Evolutionary conservation across 2,888 invertebrate genomes (phyloP).

Genomic region (Tromatobia lineatoria): DNA sequence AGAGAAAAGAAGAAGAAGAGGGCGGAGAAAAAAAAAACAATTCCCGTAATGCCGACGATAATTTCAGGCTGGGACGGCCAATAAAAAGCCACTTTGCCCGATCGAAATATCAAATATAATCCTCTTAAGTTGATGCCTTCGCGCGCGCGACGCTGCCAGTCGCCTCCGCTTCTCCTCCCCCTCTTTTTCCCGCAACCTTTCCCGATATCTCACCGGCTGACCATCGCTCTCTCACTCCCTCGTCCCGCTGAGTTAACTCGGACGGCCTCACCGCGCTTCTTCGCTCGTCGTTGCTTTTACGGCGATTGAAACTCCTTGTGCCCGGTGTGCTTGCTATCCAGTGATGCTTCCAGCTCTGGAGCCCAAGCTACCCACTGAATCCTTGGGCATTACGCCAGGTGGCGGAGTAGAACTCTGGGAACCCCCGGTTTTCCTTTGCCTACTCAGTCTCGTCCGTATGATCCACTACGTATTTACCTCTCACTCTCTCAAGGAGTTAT

Average conservation of each 20-base stretch:
- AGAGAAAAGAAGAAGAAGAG: constrained; percentile 12
- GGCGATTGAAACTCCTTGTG: constrained; percentile 81
- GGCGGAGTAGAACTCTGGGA: constrained; percentile 72
- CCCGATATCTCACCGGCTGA: constrained; percentile 82
- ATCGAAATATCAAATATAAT: constrained; percentile 85
- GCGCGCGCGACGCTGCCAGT: constrained; percentile 39
- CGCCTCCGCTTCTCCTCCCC: constrained; percentile 27
- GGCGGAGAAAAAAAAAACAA: constrained; percentile 65
- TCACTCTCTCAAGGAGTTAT: constrained; percentile 11
- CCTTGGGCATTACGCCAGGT: constrained; percentile 82
- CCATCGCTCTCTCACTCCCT: constrained; percentile 72
- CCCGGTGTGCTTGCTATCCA: constrained; percentile 19
- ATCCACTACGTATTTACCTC: constrained; percentile 27
- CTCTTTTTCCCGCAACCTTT: constrained; percentile 28
- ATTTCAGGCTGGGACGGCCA: constrained; percentile 78
- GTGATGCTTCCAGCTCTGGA: constrained; percentile 41
- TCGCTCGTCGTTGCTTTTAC: constrained; percentile 82
- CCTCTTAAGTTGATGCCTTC: constrained; percentile 80
- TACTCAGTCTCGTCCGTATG: constrained; percentile 47
- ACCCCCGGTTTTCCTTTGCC: constrained; percentile 45
- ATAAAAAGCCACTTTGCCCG: constrained; percentile 84
- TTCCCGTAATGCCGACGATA: constrained; percentile 73
- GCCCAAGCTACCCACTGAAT: constrained; percentile 67
- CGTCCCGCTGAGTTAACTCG: constrained; percentile 29
- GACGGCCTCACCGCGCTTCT: constrained; percentile 50